Base-by-base conservation (phyloP, 2,888 invertebrate species). In the Papilio protenor region DNA sequence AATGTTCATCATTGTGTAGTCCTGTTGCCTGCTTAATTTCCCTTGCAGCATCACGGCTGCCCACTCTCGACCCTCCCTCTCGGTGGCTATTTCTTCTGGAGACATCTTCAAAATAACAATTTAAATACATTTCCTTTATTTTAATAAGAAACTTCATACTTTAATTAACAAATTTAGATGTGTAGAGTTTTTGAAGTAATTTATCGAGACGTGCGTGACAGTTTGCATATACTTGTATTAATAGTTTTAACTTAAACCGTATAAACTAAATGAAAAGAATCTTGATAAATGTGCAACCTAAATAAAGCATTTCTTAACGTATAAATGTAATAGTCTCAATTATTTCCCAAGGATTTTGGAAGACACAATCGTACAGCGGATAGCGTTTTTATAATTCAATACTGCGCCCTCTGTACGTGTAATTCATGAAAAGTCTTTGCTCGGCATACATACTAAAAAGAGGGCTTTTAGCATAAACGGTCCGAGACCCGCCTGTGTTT, bases 41-140 rank as follows among this genome's bases (percentile, higher is more conserved):
- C 91, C 85, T 73, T 91, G 90, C 61, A 91, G 74, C 92, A 92
- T 92, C 0, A 88, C 85, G 0, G 91, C 91, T 0, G 92, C 90
- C 0, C 91, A 86, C 77, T 92, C 92, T 0, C 90, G 87, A 0
- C 92, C 92, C 23, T 90, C 89, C 0, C 87, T 83, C 75, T 92
- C 92, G 2, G 90, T 87, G 40, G 81, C 83, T 40, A 82, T 18
- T 18, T 92, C 92, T 2, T 92, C 93, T 0, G 87, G 83, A 70
- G 76, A 86, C 79, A 84, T 82, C 45, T 84, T 85, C 40, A 66
- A 69, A 69, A 45, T n/a, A 21, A 5, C 40, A 45, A 18, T 40
- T 27, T 16, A 16, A 57, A 55, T 5, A 16, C 16, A 2, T 27
- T 64, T 64, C 14, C 12, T 59, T 23, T 23, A 23, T 6, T 59